Evolutionary conservation across 2,797 vertebrate genomes (phyloP).

Genomic region (Hephaestus fuliginosus): DNA sequence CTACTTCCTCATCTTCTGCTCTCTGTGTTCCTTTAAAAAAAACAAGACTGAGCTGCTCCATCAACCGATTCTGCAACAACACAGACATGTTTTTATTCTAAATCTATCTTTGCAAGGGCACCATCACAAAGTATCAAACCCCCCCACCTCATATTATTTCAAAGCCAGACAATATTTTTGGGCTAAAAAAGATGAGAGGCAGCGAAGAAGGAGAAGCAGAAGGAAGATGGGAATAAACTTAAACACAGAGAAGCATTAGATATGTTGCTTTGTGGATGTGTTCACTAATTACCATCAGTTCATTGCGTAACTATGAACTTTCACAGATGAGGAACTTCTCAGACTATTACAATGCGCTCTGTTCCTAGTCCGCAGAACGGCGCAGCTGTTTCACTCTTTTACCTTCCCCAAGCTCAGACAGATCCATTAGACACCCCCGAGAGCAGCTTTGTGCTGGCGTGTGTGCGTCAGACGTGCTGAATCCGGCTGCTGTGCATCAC

Average conservation of each 20-base stretch:
- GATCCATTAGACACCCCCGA: conserved; percentile 65
- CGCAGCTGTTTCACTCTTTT: conserved; percentile 62
- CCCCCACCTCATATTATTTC: neutral
- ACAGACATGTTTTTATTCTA: conserved; percentile 29
- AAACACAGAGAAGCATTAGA: conserved; percentile 26
- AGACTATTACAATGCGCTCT: conserved; percentile 42
- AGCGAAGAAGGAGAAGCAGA: conserved; percentile 25
- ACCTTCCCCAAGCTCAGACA: conserved; percentile 60
- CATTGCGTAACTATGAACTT: conserved; percentile 49
- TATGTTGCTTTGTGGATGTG: conserved; percentile 22
- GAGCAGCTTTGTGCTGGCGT: conserved; percentile 49
- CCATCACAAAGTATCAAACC: neutral
- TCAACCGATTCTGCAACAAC: conserved; percentile 10
- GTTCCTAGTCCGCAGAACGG: conserved; percentile 48
- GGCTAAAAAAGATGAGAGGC: conserved; percentile 14
- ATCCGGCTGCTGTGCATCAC: conserved; percentile 55
- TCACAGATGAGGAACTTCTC: conserved; percentile 63
- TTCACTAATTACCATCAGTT: conserved; percentile 38
- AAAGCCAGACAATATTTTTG: conserved; percentile 9
- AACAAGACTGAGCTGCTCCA: conserved; percentile 12
- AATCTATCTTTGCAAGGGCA: conserved; percentile 1
- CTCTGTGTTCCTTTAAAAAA: conserved; percentile 13
- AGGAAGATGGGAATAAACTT: conserved; percentile 8
- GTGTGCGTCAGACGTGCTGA: conserved; percentile 44
- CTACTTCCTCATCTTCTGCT: conserved; percentile 18